Conservation (phyloP, 2,113 vertebrate species). For the Craseonycteris thonglongyai region DNA sequence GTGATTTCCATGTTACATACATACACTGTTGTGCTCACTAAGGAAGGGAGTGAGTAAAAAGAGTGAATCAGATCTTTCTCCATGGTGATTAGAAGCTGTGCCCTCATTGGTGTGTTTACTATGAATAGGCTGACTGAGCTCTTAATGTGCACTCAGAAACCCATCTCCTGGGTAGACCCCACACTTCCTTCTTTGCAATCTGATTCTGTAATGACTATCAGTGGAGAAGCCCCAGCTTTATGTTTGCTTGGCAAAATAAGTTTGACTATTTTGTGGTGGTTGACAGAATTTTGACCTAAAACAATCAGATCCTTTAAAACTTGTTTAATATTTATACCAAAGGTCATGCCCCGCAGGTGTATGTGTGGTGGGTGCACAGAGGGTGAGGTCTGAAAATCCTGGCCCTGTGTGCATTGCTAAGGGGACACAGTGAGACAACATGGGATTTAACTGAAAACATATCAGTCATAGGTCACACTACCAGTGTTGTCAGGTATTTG, state of each 20-base stretch:
- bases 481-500: conserved; percentile 83
- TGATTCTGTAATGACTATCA: not conserved
- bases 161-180: fast-evolving
- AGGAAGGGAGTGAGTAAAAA: not conserved
- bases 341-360: conserved; percentile 48
- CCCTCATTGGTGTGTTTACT: not conserved
- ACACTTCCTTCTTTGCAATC: not conserved
- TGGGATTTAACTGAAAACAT: conserved; percentile 57
- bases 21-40: not conserved
- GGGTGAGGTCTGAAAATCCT: not conserved
- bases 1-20: not conserved
- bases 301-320: not conserved
- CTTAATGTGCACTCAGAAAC: fast-evolving
- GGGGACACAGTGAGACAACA: conserved; percentile 57
- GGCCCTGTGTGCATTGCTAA: not conserved
- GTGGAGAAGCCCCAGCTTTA: not conserved
- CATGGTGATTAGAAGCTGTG: not conserved
- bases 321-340: conserved; percentile 66
- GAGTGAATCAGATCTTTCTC: too few relatives aligned
- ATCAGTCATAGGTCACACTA: conserved; percentile 74
- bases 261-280: not conserved
- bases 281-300: conserved; percentile 21
- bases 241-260: not conserved
- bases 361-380: not conserved
- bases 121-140: not conserved